Base-by-base conservation (phyloP, 37 sponge, comb jelly and placozoan genomes). In the Ianthella basta region DNA sequence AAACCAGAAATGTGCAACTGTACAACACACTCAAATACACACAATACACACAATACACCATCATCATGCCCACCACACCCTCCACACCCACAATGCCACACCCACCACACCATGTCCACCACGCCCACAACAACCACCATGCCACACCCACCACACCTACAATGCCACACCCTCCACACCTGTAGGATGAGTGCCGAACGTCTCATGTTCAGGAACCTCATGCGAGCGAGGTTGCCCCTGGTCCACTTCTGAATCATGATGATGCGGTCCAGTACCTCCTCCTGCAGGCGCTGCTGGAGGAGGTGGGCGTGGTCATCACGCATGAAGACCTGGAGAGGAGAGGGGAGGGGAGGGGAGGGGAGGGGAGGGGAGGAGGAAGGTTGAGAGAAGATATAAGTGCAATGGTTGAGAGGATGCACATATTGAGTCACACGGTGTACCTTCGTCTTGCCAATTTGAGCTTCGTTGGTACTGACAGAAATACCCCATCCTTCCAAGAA, bases 291-390 rank as follows among this genome's bases (percentile, higher is more conserved):
- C 37, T 83, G 83, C 82, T 97, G 92, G 19, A 97, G 84, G 32
- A 68, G 59, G 23, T 80, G 82, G 60, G 92, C 89, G 40, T 92
- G 97, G 10, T 64, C 65, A 12, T 92, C 93, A 25, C 95, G 56
- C 94, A 97, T 94, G 89, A 97, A 97, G 14, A 97, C 97, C 93
- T 97, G 72, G 15, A 29, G 56, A 67, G 59, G 5, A 36, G 27
- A 1, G 19, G 27, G 40, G 16, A 10, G 38, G 80, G 24, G 8
- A 44, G 24, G 50, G 50, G 6, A 8, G 23, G 12, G 8, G 56
- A 13, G 8, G 38, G 3, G 2, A 4, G 36, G 33, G 29, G 33
- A 63, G 24, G 65, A 44, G 50, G 50, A 44, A 44, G 50, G 8
- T 44, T 44, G 50, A 44, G 50, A 44, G 50, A 44, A 44, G 50